These are phyloP conservation scores for Australoheros scitulus DNA, from an alignment of 2,113 vertebrate genomes.

Conservation along the genomic window DNA sequence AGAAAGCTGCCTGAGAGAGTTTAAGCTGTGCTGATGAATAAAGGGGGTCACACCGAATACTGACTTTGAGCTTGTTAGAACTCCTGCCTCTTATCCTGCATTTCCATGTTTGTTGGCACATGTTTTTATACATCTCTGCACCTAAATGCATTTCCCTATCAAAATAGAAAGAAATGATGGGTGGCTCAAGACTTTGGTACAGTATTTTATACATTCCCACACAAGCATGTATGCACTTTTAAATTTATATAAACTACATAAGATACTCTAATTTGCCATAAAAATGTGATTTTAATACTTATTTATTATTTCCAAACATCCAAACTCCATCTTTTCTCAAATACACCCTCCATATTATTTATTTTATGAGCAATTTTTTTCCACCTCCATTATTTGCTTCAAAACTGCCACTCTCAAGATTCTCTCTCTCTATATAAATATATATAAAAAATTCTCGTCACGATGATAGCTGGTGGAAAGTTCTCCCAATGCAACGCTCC, in stretches of 20 bases:
- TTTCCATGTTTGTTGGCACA: not conserved
- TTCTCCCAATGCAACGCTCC: not conserved
- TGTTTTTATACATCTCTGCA: not conserved
- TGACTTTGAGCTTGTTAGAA: not conserved
- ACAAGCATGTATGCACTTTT: too few species aligned
- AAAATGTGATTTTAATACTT: too few species aligned
- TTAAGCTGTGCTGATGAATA: not conserved
- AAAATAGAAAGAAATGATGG: not conserved
- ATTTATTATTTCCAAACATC: too few species aligned
- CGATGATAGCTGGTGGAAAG: not conserved
- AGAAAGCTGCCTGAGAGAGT: not conserved
- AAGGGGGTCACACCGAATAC: not conserved
- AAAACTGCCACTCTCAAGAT: not conserved
- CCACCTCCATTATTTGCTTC: not conserved
- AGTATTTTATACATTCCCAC: too few species aligned
- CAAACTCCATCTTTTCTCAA: too few species aligned
- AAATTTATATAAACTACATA: too few species aligned
- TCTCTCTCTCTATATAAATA: not conserved
- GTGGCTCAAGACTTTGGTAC: not conserved
- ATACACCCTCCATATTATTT: too few species aligned
- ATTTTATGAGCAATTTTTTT: too few species aligned
- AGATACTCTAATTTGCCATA: too few species aligned
- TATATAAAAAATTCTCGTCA: not conserved
- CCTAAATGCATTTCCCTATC: not conserved
- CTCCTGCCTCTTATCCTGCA: not conserved